Evolutionary conservation across 2,888 invertebrate genomes (phyloP).

Genomic region (Hirudinaria manillensis): DNA sequence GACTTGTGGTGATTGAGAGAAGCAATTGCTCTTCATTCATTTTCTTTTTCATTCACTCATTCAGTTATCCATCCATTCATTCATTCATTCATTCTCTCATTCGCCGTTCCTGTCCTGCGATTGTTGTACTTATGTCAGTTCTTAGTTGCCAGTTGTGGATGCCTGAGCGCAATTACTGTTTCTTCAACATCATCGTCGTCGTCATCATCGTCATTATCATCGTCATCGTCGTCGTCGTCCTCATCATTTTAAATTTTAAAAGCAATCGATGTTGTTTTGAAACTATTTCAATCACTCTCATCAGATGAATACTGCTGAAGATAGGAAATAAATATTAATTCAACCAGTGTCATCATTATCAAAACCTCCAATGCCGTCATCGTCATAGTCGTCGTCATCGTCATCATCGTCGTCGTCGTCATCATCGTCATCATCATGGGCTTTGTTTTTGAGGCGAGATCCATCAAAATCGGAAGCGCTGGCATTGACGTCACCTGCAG

Average conservation of each 20-base stretch:
- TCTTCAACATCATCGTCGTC: slow-evolving; percentile 33
- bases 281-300: no score
- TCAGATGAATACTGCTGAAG: no score
- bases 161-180: slow-evolving; percentile 28
- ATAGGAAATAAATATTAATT: no score
- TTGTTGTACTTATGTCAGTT: no score
- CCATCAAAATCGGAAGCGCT: background rate
- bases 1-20: no score
- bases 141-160: no score
- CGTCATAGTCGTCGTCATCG: slow-evolving; percentile 18
- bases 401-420: slow-evolving; percentile 28
- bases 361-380: slow-evolving; percentile 24
- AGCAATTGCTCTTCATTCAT: no score
- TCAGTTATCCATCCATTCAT: no score
- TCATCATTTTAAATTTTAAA: slow-evolving; percentile 14
- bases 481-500: slow-evolving; percentile 10
- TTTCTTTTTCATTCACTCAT: no score
- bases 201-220: slow-evolving; percentile 33
- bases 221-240: slow-evolving; percentile 24
- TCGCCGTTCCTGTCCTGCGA: no score
- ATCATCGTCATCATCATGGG: slow-evolving; percentile 25
- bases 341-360: slow-evolving; percentile 14
- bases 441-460: slow-evolving; percentile 2
- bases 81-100: no score
- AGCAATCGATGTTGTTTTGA: no score